Percentiles rank a stretch among this genome's conserved stretches.
Evolutionary conservation across 2,888 invertebrate genomes (phyloP).

Genomic region (Clepsis dumicolana): DNA sequence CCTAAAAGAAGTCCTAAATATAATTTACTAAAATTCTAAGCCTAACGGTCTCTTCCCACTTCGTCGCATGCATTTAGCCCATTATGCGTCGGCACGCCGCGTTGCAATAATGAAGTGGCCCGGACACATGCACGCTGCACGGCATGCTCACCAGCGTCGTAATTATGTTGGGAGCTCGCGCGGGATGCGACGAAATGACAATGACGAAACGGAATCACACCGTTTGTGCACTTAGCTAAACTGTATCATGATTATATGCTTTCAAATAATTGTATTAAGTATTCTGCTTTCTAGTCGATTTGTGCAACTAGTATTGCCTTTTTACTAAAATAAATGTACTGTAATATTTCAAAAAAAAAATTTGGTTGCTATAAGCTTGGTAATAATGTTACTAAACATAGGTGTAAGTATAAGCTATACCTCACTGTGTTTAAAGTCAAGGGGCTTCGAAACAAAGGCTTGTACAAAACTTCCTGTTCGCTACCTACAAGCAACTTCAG

Average conservation of each 20-base stretch:
- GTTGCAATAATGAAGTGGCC: constrained; percentile 35
- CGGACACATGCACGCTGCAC: constrained; percentile 25
- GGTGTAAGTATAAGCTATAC: not conserved
- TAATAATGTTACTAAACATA: no score
- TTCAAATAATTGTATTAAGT: no score
- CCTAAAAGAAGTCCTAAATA: no score
- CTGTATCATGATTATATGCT: not conserved
- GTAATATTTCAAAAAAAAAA: no score
- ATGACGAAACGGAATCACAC: constrained; percentile 15
- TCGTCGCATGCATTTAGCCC: constrained; percentile 30
- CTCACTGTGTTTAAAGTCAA: constrained; percentile 3
- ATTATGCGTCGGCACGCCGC: constrained; percentile 36
- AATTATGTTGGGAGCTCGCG: constrained; percentile 15
- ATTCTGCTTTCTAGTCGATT: no score
- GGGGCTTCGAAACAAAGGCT: constrained; percentile 16
- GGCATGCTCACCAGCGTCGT: not conserved
- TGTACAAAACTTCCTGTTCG: constrained; percentile 9
- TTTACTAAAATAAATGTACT: no score
- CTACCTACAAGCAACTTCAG: constrained; percentile 20
- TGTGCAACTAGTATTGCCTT: no score
- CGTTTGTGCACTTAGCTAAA: not conserved
- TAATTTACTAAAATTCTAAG: constrained; percentile 13
- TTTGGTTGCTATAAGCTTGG: no score
- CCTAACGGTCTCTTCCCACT: constrained; percentile 12
- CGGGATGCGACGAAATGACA: constrained; percentile 6